Conservation (phyloP, 2,797 vertebrate species). For the Luscinia luscinia region DNA sequence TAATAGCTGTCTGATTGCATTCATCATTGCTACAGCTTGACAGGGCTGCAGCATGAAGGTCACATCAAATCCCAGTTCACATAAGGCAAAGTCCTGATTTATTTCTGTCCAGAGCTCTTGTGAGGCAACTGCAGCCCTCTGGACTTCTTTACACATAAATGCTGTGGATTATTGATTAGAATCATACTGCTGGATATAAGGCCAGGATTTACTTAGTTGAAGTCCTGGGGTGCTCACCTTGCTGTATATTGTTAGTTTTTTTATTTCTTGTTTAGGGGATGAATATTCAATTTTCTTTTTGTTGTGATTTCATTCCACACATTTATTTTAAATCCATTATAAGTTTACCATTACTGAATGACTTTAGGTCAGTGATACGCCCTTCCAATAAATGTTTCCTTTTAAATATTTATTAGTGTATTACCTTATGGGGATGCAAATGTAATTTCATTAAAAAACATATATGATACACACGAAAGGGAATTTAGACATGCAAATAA, state of each 20-base stretch:
- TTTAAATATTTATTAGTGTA: not conserved
- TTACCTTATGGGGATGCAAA: not conserved
- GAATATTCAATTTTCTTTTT: not conserved
- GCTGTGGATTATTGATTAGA: not conserved
- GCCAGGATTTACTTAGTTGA: not conserved
- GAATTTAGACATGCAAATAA: not conserved
- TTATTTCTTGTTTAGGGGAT: not conserved
- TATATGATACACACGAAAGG: not conserved
- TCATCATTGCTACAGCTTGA: constrained; percentile 57
- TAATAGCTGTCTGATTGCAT: constrained; percentile 72
- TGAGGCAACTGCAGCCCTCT: not conserved
- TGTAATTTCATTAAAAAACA: not conserved
- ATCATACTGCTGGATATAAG: not conserved
- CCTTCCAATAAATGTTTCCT: not conserved
- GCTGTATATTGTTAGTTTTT: not conserved
- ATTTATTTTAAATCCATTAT: not conserved
- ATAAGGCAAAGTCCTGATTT: constrained; percentile 54
- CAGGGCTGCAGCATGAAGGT: constrained; percentile 65
- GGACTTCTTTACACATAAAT: not conserved
- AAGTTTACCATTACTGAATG: not conserved
- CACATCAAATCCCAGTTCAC: constrained; percentile 61
- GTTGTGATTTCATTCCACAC: not conserved
- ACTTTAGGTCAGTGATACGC: not conserved
- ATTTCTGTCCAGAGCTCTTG: not conserved
- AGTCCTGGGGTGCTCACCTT: not conserved